A percentile compares a stretch with the other conserved stretches of the same genome.
Conservation (phyloP, 2,797 vertebrate genomes). For the Podarcis lilfordi region DNA sequence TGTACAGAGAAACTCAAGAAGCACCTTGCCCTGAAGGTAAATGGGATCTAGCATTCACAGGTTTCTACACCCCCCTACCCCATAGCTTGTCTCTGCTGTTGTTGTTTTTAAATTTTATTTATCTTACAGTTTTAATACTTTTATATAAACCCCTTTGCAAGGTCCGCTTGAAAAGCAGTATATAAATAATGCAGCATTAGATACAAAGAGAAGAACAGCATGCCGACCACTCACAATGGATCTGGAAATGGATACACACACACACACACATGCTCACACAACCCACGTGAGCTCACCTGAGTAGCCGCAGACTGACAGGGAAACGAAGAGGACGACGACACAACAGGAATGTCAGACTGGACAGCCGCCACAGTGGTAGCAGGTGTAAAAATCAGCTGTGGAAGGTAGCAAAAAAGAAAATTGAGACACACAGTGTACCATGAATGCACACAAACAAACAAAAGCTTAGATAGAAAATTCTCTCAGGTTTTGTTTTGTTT, state of each 20-base stretch:
- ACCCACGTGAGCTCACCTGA: slow-evolving; percentile 85
- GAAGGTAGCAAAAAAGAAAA: slow-evolving; percentile 63
- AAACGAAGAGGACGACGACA: slow-evolving; percentile 84
- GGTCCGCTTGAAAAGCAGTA: background rate
- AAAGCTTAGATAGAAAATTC: background rate
- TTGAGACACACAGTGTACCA: slow-evolving; percentile 45
- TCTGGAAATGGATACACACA: background rate
- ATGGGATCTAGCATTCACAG: background rate
- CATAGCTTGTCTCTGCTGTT: background rate
- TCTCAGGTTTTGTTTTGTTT: background rate
- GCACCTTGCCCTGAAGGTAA: no score
- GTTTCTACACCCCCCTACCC: background rate
- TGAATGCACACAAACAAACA: slow-evolving; percentile 25
- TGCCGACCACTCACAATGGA: background rate
- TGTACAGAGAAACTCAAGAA: no score
- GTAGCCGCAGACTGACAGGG: slow-evolving; percentile 89
- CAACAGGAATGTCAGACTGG: slow-evolving; percentile 91
- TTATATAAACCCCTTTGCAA: background rate
- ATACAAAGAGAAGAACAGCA: background rate
- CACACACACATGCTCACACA: slow-evolving; percentile 13
- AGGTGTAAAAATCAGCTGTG: slow-evolving; percentile 93
- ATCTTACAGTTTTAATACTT: background rate
- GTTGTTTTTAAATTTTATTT: background rate
- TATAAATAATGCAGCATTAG: background rate
- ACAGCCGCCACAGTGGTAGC: slow-evolving; percentile 91